phyloP scores from a whole-genome alignment of 2,797 vertebrate genomes.

The Synaphobranchus kaupii region DNA sequence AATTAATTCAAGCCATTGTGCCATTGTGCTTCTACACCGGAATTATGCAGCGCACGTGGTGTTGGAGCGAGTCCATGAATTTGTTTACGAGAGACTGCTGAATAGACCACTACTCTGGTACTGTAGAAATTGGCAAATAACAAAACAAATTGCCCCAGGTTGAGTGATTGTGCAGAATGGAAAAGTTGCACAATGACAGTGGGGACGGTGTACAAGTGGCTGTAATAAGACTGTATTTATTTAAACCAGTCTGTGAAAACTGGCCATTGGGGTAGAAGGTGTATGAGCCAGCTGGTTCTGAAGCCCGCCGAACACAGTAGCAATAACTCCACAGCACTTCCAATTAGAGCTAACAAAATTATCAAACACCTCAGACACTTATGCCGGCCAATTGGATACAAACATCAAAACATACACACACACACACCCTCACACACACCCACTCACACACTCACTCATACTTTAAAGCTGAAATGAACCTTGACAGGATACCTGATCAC shows the following conservation, averaged over 20 bases:
- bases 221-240: background rate
- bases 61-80: background rate
- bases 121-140: background rate
- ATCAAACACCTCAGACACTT: background rate
- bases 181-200: background rate
- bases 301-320: background rate
- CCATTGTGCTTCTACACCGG: background rate
- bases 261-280: background rate
- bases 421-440: background rate
- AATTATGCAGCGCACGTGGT: background rate
- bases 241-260: background rate
- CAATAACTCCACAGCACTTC: background rate
- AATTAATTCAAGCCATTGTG: background rate
- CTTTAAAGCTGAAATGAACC: background rate
- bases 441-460: background rate
- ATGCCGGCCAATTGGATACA: background rate
- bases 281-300: background rate
- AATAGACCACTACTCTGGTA: background rate
- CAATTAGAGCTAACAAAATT: background rate
- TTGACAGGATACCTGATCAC: background rate
- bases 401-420: background rate
- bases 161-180: background rate
- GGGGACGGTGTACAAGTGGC: background rate
- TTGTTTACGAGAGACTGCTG: constrained; percentile 6
- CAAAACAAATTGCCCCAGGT: background rate